These are phyloP conservation scores for Pipistrellus kuhlii DNA, from an alignment of 2,797 vertebrate genomes.

Conservation along the genomic window DNA sequence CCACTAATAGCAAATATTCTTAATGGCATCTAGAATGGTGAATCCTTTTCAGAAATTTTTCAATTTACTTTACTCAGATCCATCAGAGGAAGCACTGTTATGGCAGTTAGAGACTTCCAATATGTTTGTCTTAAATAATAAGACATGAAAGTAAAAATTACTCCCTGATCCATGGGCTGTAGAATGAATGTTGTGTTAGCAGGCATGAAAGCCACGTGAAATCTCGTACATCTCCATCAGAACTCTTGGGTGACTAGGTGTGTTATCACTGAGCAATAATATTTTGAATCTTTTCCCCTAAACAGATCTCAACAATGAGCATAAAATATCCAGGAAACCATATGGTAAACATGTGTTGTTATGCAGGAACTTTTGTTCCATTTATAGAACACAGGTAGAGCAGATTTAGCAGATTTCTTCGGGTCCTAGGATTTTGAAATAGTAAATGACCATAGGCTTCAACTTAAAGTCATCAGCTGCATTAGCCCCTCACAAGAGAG, in stretches of 20 bases:
- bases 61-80: not conserved
- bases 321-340: not conserved
- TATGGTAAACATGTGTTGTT: not conserved
- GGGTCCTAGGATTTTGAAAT: not conserved
- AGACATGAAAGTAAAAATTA: not conserved
- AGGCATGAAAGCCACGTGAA: not conserved
- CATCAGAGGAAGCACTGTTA: not conserved
- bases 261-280: not conserved
- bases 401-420: not conserved
- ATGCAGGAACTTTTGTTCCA: not conserved
- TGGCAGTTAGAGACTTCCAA: not conserved
- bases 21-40: not conserved
- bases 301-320: not conserved
- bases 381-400: not conserved
- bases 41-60: not conserved
- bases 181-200: not conserved
- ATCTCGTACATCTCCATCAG: not conserved
- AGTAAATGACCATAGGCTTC: not conserved
- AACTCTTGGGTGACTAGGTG: not conserved
- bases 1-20: not conserved
- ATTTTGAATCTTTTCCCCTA: not conserved
- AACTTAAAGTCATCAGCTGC: not conserved
- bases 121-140: not conserved
- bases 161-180: not conserved
- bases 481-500: not conserved